phyloP scores from a whole-genome alignment of 2,797 vertebrate genomes.

The Pyrocephalus nanus region DNA sequence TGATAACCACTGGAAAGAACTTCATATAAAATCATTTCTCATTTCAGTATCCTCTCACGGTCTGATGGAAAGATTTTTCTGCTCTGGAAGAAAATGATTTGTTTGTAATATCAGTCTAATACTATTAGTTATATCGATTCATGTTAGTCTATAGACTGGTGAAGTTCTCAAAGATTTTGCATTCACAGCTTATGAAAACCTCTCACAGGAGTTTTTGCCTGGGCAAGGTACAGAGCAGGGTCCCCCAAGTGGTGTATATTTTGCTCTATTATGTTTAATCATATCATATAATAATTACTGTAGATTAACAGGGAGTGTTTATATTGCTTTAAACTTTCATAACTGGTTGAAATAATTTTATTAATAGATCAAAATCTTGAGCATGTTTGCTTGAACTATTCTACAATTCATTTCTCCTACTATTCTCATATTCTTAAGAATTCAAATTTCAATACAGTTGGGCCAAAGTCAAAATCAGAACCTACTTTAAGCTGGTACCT shows the following conservation, averaged over 20 bases:
- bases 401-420: background rate
- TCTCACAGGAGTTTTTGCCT: background rate
- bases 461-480: conserved; percentile 20
- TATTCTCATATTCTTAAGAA: background rate
- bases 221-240: background rate
- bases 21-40: conserved; percentile 64
- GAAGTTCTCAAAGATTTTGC: conserved; percentile 45
- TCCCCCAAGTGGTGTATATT: background rate
- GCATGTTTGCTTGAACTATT: background rate
- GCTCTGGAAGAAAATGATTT: conserved; percentile 65
- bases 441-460: conserved; percentile 20
- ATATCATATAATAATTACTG: conserved; percentile 11
- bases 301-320: conserved; percentile 40
- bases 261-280: conserved; percentile 41
- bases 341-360: conserved; percentile 18
- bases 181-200: conserved; percentile 12
- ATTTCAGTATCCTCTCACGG: conserved; percentile 48
- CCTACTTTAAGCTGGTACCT: conserved; percentile 2
- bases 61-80: conserved; percentile 70
- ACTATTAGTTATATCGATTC: conserved; percentile 43
- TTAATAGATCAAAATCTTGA: conserved; percentile 17
- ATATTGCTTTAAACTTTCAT: conserved; percentile 48
- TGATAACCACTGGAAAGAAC: conserved; percentile 58
- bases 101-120: conserved; percentile 62
- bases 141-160: background rate